These are phyloP conservation scores for Orgyia antiqua DNA, from an alignment of 2,888 invertebrate genomes.

Conservation along the genomic window DNA sequence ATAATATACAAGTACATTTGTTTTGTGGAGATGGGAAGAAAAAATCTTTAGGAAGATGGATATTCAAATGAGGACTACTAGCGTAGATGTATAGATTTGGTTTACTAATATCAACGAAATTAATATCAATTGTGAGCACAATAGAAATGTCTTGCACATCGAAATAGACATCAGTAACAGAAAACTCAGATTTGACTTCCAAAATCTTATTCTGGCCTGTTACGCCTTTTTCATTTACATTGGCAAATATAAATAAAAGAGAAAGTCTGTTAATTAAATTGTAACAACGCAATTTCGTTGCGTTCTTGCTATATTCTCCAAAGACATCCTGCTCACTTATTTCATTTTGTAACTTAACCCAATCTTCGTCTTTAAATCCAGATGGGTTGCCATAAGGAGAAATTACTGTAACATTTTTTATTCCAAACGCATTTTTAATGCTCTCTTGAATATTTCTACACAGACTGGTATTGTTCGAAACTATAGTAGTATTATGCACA, in stretches of 20 bases:
- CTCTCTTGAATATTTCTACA: conserved; percentile 48
- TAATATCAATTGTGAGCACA: conserved; percentile 51
- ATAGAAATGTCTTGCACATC: conserved; percentile 38
- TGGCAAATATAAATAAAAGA: conserved; percentile 42
- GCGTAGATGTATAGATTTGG: conserved; percentile 56
- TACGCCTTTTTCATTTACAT: conserved; percentile 33
- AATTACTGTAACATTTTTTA: conserved; percentile 33
- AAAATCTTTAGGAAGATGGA: conserved; percentile 84
- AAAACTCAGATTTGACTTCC: conserved; percentile 29
- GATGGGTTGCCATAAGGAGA: conserved; percentile 59
- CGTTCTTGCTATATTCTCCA: conserved; percentile 38
- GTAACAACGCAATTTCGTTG: conserved; percentile 44
- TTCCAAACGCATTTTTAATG: conserved; percentile 33
- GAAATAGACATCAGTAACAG: conserved; percentile 41
- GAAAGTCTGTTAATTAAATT: conserved; percentile 49
- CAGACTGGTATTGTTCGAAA: conserved; percentile 33
- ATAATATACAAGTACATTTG: conserved; percentile 18
- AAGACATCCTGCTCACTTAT: conserved; percentile 28
- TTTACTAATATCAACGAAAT: conserved; percentile 55
- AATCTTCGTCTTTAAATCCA: conserved; percentile 40
- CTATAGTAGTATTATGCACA: conserved; percentile 4
- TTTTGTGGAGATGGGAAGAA: conserved; percentile 82
- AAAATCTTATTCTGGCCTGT: conserved; percentile 41
- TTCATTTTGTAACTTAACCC: conserved; percentile 38
- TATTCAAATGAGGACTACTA: conserved; percentile 80